Evolutionary conservation across 92 coral and sea anemone species (phyloP).

Genomic region (Epizoanthus stellaris): DNA sequence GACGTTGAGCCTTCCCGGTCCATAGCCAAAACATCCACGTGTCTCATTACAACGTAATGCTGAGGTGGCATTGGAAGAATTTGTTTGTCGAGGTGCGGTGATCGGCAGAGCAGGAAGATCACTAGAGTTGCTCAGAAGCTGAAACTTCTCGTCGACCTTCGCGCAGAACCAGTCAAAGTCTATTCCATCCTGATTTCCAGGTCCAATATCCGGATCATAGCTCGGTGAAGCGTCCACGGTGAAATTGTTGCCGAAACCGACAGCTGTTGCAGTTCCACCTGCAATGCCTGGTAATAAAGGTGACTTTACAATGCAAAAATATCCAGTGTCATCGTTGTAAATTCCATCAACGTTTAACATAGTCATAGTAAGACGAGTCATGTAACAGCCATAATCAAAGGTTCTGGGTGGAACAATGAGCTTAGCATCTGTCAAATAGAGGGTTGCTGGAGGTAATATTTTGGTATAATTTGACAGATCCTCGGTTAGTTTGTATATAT

Average conservation of each 20-base stretch:
- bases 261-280: conserved; percentile 74
- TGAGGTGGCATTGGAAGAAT: conserved; percentile 28
- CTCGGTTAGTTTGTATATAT: conserved; percentile 39
- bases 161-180: conserved; percentile 74
- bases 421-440: conserved; percentile 29
- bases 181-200: conserved; percentile 41
- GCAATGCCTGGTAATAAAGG: conserved; percentile 59
- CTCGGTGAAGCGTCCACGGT: conserved; percentile 53
- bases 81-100: conserved; percentile 18
- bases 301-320: conserved; percentile 57
- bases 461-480: conserved; percentile 30
- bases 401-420: conserved; percentile 57
- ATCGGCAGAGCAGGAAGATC: conserved; percentile 44
- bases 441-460: conserved; percentile 24
- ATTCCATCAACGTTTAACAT: conserved; percentile 82
- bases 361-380: conserved; percentile 41
- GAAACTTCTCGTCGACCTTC: conserved; percentile 40
- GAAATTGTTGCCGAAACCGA: conserved; percentile 71
- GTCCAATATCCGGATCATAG: conserved; percentile 80
- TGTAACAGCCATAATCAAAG: conserved; percentile 65
- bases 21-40: conserved; percentile 75
- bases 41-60: conserved; percentile 24
- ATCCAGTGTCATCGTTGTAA: conserved; percentile 54
- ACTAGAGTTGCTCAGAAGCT: conserved; percentile 45
- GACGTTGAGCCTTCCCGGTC: conserved; percentile 70